These are phyloP conservation scores for Drosophila algonquin DNA, from an alignment of 2,888 invertebrate genomes.

Conservation along the genomic window DNA sequence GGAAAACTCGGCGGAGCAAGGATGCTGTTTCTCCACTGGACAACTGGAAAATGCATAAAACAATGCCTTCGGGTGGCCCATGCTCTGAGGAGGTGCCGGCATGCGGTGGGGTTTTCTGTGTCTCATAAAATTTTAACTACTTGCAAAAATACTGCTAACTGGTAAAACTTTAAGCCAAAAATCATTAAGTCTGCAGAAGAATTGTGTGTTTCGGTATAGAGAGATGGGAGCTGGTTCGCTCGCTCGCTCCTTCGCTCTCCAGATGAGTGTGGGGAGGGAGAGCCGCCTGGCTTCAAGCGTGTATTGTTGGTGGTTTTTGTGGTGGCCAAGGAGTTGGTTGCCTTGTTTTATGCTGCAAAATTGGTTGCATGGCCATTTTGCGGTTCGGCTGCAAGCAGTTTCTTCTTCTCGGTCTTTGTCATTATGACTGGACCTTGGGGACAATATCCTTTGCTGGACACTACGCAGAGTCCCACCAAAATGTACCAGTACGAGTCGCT, in stretches of 20 bases:
- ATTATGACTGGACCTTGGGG: conserved; percentile 69
- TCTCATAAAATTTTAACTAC: conserved; percentile 78
- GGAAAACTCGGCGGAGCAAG: conserved; percentile 12
- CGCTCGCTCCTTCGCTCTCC: neutral
- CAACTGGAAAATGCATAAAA: conserved; percentile 60
- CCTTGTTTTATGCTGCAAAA: conserved; percentile 61
- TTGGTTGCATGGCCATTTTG: conserved; percentile 74
- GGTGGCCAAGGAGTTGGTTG: conserved; percentile 24
- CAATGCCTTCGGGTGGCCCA: conserved; percentile 45
- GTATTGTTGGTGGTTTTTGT: neutral
- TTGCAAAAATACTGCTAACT: conserved; percentile 77
- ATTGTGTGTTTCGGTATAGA: conserved; percentile 30
- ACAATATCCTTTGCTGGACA: conserved; percentile 41
- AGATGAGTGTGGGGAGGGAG: conserved; percentile 3
- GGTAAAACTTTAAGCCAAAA: conserved; percentile 78
- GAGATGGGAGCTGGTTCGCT: conserved; percentile 6
- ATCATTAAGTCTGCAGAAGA: conserved; percentile 73
- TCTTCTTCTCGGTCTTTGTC: conserved; percentile 50
- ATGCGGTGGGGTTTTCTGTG: conserved; percentile 31
- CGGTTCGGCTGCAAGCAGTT: conserved; percentile 37
- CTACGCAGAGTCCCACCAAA: conserved; percentile 1
- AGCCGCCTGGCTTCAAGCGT: neutral
- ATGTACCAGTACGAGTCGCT: neutral
- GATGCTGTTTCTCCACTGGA: conserved; percentile 32
- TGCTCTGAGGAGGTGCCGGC: conserved; percentile 26